Evolutionary conservation across 2,113 vertebrate genomes (phyloP).

Genomic region (Serilophus lunatus): DNA sequence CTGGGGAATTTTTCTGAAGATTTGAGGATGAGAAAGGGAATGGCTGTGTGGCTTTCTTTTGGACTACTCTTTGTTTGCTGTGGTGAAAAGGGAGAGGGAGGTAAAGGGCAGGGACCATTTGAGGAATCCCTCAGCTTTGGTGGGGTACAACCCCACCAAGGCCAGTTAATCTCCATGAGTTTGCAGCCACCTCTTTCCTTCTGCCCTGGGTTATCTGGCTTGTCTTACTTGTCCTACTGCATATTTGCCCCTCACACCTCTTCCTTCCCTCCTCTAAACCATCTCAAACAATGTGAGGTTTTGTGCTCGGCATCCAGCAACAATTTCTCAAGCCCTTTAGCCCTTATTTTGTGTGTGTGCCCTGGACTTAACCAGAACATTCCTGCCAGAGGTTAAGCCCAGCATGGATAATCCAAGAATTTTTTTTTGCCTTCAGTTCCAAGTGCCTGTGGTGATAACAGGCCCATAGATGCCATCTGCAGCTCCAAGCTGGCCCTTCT

Average conservation of each 20-base stretch:
- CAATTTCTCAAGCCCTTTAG: constrained; percentile 18
- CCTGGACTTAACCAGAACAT: constrained; percentile 39
- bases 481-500: not conserved
- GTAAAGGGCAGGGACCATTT: not conserved
- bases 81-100: not conserved
- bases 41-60: not conserved
- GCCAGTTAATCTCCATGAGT: accelerated
- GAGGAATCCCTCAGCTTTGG: not conserved
- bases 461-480: not conserved
- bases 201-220: not conserved
- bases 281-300: not conserved
- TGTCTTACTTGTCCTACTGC: not conserved
- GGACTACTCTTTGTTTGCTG: not conserved
- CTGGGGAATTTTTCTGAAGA: not conserved
- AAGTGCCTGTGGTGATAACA: not conserved
- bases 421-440: not conserved
- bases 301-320: not conserved
- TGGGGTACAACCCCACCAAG: not conserved
- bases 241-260: not conserved
- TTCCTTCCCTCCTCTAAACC: not conserved
- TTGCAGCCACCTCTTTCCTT: not conserved
- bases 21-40: not conserved
- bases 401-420: not conserved
- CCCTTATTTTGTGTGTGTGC: not conserved
- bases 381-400: constrained; percentile 28